Conservation (phyloP, 2,797 vertebrate species). For the Zalophus californianus region DNA sequence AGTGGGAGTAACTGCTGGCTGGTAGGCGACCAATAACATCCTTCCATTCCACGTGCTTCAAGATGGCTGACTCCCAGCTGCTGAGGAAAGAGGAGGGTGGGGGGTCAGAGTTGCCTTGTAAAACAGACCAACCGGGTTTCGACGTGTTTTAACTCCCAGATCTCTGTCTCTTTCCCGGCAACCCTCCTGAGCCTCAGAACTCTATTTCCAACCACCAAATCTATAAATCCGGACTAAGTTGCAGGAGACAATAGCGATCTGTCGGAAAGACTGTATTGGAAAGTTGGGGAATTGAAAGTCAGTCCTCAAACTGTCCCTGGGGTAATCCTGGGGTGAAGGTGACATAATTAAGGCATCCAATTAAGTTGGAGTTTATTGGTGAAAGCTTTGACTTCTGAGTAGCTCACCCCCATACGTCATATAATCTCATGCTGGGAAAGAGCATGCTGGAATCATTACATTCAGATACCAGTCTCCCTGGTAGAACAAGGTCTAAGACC, state of each 20-base stretch:
- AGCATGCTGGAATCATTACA: constrained; percentile 72
- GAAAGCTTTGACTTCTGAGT: constrained; percentile 50
- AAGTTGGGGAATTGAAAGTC: neutral
- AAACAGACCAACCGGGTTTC: constrained; percentile 7
- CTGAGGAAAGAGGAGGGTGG: neutral
- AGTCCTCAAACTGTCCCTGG: neutral
- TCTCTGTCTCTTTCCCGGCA: neutral
- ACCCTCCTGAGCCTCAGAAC: constrained; percentile 8
- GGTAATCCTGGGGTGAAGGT: constrained; percentile 2
- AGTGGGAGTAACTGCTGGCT: neutral
- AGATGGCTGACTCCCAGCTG: constrained; percentile 57
- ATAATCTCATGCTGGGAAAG: constrained; percentile 1
- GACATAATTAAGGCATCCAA: constrained; percentile 67
- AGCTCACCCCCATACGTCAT: neutral
- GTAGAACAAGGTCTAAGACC: constrained; percentile 67
- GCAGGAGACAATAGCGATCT: neutral
- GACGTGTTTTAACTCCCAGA: neutral
- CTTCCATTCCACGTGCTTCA: constrained; percentile 63
- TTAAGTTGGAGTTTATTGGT: constrained; percentile 62
- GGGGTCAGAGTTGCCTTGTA: constrained; percentile 22
- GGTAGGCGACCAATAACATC: neutral
- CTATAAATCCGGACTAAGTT: neutral
- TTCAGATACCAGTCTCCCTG: neutral
- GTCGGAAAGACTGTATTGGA: neutral
- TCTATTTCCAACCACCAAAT: neutral